phyloP scores from a whole-genome alignment of 2,797 vertebrate species.

The Garrulus glandarius region DNA sequence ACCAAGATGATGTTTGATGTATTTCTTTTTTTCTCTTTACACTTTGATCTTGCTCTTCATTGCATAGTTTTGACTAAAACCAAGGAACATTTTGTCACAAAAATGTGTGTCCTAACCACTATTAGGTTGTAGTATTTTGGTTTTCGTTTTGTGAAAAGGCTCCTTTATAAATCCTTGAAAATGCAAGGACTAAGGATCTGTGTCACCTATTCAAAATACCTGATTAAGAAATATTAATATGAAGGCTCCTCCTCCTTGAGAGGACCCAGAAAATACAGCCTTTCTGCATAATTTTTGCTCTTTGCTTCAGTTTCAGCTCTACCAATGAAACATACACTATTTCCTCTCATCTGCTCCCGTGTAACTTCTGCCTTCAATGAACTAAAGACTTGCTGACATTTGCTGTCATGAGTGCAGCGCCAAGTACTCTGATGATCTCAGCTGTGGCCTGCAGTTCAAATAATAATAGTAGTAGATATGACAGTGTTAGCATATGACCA shows the following conservation, averaged over 20 bases:
- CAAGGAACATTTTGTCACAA: neutral
- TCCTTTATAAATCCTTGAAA: neutral
- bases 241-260: neutral
- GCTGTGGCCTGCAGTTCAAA: neutral
- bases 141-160: neutral
- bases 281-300: neutral
- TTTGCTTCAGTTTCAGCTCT: neutral
- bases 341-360: neutral
- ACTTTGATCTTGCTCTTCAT: neutral
- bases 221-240: neutral
- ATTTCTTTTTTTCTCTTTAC: neutral
- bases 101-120: neutral
- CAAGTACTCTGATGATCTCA: slow-evolving; percentile 7
- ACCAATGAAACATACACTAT: neutral
- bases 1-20: neutral
- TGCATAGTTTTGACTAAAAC: neutral
- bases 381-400: neutral
- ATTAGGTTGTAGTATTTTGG: neutral
- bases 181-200: neutral
- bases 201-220: neutral
- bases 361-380: neutral
- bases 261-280: neutral
- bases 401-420: neutral
- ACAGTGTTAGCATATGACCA: neutral
- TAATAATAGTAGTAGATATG: slow-evolving; percentile 18